phyloP scores from a whole-genome alignment of 35 echinoderm and acorn worm species.

The Heliocidaris tuberculata region DNA sequence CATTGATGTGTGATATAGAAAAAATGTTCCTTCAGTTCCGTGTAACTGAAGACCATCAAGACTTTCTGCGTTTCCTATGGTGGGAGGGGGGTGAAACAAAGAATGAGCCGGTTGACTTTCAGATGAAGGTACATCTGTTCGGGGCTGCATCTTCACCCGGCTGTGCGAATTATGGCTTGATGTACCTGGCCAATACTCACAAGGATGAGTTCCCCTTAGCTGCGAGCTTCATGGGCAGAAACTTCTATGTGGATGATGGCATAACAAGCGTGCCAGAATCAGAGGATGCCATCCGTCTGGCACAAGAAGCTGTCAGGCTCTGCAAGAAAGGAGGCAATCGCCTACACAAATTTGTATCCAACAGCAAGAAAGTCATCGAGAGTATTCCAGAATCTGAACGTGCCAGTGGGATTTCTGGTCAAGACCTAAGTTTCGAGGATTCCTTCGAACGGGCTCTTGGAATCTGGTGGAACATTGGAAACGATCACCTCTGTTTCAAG shows the following conservation, averaged over 20 bases:
- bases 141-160: conserved; percentile 75
- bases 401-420: conserved; percentile 20
- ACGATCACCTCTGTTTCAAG: conserved; percentile 57
- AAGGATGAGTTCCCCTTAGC: conserved; percentile 45
- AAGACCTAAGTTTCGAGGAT: conserved; percentile 42
- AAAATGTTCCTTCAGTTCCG: conserved; percentile 50
- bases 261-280: conserved; percentile 39
- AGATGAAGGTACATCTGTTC: conserved; percentile 66
- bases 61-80: conserved; percentile 69
- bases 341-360: conserved; percentile 67
- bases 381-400: conserved; percentile 51
- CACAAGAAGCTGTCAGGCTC: conserved; percentile 32
- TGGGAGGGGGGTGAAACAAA: conserved; percentile 43
- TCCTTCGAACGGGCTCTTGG: conserved; percentile 51
- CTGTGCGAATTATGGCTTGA: conserved; percentile 80
- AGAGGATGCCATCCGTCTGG: conserved; percentile 49
- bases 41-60: conserved; percentile 49
- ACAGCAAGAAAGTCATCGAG: conserved; percentile 44
- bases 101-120: conserved; percentile 52
- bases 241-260: conserved; percentile 72
- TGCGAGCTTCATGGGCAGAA: conserved; percentile 36
- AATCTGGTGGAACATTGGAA: conserved; percentile 29
- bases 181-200: conserved; percentile 46
- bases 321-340: conserved; percentile 43
- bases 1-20: conserved; percentile 55